Conservation (phyloP, 1,140 invertebrate species). For the Tetramorium simillimum region DNA sequence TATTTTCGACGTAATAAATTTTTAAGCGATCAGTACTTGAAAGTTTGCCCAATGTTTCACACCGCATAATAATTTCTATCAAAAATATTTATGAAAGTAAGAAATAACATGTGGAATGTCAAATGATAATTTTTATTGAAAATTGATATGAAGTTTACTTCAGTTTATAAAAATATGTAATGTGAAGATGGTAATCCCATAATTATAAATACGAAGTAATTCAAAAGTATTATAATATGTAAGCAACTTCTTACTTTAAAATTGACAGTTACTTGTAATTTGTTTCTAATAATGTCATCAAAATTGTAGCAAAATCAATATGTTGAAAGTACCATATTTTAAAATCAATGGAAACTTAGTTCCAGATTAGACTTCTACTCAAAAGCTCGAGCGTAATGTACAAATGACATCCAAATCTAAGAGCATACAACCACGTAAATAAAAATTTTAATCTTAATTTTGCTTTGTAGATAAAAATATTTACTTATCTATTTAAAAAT, state of each 20-base stretch:
- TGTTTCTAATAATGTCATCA: background rate
- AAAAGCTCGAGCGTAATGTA: background rate
- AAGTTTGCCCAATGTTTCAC: slow-evolving; percentile 32
- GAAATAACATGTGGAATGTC: slow-evolving; percentile 5
- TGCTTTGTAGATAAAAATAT: background rate
- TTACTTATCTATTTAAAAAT: background rate
- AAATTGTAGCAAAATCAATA: background rate
- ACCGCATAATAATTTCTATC: background rate
- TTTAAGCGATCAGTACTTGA: slow-evolving; percentile 7
- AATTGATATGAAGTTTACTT: slow-evolving; percentile 24
- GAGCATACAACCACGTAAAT: background rate
- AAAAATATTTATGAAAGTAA: slow-evolving; percentile 19
- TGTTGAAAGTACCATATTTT: background rate
- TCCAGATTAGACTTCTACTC: background rate
- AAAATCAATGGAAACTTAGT: background rate
- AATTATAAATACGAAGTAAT: background rate
- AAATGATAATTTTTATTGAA: slow-evolving; percentile 23
- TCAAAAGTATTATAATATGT: background rate
- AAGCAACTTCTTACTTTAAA: background rate
- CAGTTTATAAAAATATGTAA: background rate
- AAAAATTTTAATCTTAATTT: background rate
- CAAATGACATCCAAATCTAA: slow-evolving; percentile 26
- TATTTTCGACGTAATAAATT: slow-evolving; percentile 3
- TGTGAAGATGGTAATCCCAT: background rate
- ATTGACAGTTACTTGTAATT: background rate